Evolutionary conservation across 2,113 vertebrate species (phyloP).

Genomic region (Macaca nemestrina): DNA sequence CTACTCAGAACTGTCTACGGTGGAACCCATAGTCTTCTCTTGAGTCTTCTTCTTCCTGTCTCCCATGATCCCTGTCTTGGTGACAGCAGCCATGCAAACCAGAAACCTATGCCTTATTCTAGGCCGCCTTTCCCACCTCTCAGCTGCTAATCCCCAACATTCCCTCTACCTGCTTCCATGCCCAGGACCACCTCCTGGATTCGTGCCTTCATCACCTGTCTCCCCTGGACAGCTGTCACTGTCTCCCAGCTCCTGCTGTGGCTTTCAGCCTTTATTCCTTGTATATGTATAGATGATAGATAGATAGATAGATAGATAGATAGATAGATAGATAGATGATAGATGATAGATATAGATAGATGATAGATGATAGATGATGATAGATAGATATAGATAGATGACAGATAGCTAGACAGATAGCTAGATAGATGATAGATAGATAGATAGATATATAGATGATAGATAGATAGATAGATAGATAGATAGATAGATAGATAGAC

Average conservation of each 20-base stretch:
- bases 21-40: not conserved
- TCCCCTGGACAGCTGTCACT: not conserved
- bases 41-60: not conserved
- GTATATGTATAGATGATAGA: no score
- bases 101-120: not conserved
- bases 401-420: no score
- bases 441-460: no score
- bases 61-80: no score
- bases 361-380: no score
- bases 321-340: no score
- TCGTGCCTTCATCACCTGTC: not conserved
- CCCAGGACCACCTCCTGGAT: not conserved
- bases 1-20: accelerated
- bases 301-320: no score
- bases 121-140: not conserved
- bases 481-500: no score
- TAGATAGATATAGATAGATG: no score
- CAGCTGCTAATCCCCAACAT: not conserved
- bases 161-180: not conserved
- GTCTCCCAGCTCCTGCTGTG: not conserved
- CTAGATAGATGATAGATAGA: no score
- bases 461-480: no score
- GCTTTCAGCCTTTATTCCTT: not conserved
- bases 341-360: no score
- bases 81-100: not conserved